A percentile compares a stretch with the other conserved stretches of the same genome.
Evolutionary conservation across 2,113 vertebrate genomes (phyloP).

Genomic region (Neopipo cinnamomea): DNA sequence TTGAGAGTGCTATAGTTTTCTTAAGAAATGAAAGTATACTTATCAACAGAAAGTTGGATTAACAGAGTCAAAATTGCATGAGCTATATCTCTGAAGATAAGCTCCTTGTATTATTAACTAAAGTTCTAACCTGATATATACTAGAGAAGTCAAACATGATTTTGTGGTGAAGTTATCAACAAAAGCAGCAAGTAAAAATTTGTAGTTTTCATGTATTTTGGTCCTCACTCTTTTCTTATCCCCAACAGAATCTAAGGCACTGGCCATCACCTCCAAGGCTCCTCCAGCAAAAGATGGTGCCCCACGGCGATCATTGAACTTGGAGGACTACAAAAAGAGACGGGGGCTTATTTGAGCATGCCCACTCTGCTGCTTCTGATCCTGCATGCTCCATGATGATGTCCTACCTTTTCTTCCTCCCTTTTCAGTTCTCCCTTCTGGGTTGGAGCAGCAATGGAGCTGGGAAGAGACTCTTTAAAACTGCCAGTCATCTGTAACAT

Average conservation of each 20-base stretch:
- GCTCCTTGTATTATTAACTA: background rate
- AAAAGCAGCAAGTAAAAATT: background rate
- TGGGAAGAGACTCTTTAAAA: slow-evolving; percentile 80
- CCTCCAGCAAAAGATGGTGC: slow-evolving; percentile 96
- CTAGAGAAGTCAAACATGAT: background rate
- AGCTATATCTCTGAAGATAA: background rate
- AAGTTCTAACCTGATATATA: background rate
- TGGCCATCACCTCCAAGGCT: slow-evolving; percentile 94
- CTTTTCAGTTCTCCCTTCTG: slow-evolving; percentile 73
- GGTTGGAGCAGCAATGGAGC: slow-evolving; percentile 78
- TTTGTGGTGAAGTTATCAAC: background rate
- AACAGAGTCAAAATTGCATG: background rate
- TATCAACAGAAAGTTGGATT: background rate
- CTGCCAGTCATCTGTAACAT: slow-evolving; percentile 82
- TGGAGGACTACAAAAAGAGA: slow-evolving; percentile 99
- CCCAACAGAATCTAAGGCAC: slow-evolving; percentile 90
- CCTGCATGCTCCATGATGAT: slow-evolving; percentile 79
- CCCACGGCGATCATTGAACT: slow-evolving; percentile 92
- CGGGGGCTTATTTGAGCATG: slow-evolving; percentile 91
- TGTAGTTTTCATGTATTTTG: background rate
- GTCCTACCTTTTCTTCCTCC: slow-evolving; percentile 66
- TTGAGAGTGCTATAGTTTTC: background rate
- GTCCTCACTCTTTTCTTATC: slow-evolving; percentile 28
- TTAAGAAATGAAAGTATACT: background rate
- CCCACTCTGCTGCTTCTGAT: slow-evolving; percentile 75